Conservation (phyloP, 2,113 vertebrate genomes). For the Marcusenius ussheri region DNA sequence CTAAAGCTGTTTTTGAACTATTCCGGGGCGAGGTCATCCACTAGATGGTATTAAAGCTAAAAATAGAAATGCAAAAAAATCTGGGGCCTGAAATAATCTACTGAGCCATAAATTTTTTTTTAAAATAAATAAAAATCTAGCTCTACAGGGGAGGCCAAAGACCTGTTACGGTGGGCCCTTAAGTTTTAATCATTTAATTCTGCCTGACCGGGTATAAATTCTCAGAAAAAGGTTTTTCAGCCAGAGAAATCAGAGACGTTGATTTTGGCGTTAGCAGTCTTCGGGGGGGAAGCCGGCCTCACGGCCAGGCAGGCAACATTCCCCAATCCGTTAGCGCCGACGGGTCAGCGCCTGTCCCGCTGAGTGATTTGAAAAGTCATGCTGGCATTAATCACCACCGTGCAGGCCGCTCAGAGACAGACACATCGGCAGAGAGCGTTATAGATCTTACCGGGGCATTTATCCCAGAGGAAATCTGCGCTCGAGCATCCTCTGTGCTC, state of each 20-base stretch:
- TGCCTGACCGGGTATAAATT: neutral
- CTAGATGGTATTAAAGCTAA: neutral
- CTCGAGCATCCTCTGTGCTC: neutral
- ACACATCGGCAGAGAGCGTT: neutral
- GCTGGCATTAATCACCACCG: constrained; percentile 30
- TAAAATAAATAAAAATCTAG: neutral
- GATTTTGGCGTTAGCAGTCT: neutral
- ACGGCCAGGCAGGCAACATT: constrained; percentile 19
- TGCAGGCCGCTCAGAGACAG: neutral
- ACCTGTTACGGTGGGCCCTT: neutral
- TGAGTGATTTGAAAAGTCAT: constrained; percentile 29
- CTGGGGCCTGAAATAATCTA: neutral
- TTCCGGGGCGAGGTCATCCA: neutral
- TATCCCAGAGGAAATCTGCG: constrained; percentile 18
- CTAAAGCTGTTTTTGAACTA: neutral
- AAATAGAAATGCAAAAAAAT: neutral
- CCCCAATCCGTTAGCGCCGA: constrained; percentile 24
- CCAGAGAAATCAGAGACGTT: neutral
- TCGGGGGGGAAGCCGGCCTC: neutral
- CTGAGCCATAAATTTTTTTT: neutral
- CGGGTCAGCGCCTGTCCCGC: constrained; percentile 24
- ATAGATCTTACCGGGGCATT: constrained; percentile 19
- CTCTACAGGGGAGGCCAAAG: neutral
- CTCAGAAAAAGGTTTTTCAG: neutral
- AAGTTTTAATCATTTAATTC: neutral